Evolutionary conservation across 2,888 invertebrate species (phyloP).

Genomic region (Andrena hattorfiana): DNA sequence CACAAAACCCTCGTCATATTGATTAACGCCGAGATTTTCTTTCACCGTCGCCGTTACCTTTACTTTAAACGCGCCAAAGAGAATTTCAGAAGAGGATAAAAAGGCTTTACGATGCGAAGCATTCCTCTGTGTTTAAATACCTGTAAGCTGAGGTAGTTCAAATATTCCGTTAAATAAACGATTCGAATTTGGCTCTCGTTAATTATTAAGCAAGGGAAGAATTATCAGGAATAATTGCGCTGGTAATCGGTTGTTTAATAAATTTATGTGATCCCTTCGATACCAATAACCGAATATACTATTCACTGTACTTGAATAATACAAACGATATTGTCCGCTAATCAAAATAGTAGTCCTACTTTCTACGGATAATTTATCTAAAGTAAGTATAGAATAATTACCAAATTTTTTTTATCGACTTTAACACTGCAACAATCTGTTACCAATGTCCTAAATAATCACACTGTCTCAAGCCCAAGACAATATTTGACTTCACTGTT

Average conservation of each 20-base stretch:
- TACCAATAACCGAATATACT: background rate
- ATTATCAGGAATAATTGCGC: background rate
- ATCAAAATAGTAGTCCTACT: background rate
- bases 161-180: background rate
- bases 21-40: slow-evolving; percentile 50
- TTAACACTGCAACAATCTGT: background rate
- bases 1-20: slow-evolving; percentile 32
- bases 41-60: slow-evolving; percentile 29
- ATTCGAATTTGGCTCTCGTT: slow-evolving; percentile 6
- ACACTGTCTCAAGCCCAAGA: background rate
- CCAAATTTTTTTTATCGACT: background rate
- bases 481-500: background rate
- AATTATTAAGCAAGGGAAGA: slow-evolving; percentile 1
- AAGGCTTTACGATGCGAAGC: slow-evolving; percentile 15
- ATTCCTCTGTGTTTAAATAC: slow-evolving; percentile 22
- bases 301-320: too few species aligned
- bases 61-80: slow-evolving; percentile 33
- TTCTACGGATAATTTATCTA: background rate
- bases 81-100: slow-evolving; percentile 30
- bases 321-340: background rate
- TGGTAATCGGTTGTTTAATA: background rate
- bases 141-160: slow-evolving; percentile 17
- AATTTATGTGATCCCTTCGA: background rate
- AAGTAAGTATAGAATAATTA: slow-evolving; percentile 3
- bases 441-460: background rate